Conservation (phyloP, 2,113 vertebrate genomes). For the Xyrauchen texanus region DNA sequence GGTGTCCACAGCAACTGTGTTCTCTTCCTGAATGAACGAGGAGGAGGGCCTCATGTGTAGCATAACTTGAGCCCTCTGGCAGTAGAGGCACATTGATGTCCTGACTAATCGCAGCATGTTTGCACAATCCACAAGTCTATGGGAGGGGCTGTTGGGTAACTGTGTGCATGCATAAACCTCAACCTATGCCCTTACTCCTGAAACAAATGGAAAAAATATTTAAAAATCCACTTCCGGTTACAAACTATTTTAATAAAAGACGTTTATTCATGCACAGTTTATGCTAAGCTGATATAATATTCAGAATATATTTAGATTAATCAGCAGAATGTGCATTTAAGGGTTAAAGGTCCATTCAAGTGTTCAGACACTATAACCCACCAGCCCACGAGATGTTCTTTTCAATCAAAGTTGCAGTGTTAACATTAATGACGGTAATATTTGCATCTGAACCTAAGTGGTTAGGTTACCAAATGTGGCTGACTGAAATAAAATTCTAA, state of each 20-base stretch:
- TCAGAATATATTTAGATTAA: too few relatives aligned
- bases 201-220: neutral
- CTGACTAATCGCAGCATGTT: slow-evolving; percentile 68
- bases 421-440: too few relatives aligned
- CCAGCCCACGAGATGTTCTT: too few relatives aligned
- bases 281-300: neutral
- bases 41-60: slow-evolving; percentile 51
- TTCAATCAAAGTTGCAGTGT: too few relatives aligned
- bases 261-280: neutral
- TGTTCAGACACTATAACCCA: neutral
- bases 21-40: slow-evolving; percentile 70
- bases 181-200: neutral
- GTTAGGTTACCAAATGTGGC: too few relatives aligned
- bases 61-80: slow-evolving; percentile 39
- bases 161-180: neutral
- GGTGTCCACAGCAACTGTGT: slow-evolving; percentile 76
- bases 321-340: neutral
- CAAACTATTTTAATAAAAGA: neutral
- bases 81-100: slow-evolving; percentile 58
- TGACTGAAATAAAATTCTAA: too few relatives aligned
- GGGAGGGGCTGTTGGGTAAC: neutral
- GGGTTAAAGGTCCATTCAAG: neutral
- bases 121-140: slow-evolving; percentile 32
- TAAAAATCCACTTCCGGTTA: neutral
- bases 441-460: too few relatives aligned